phyloP scores from a whole-genome alignment of 2,797 vertebrate genomes.

The Zenarchopterus dispar region DNA sequence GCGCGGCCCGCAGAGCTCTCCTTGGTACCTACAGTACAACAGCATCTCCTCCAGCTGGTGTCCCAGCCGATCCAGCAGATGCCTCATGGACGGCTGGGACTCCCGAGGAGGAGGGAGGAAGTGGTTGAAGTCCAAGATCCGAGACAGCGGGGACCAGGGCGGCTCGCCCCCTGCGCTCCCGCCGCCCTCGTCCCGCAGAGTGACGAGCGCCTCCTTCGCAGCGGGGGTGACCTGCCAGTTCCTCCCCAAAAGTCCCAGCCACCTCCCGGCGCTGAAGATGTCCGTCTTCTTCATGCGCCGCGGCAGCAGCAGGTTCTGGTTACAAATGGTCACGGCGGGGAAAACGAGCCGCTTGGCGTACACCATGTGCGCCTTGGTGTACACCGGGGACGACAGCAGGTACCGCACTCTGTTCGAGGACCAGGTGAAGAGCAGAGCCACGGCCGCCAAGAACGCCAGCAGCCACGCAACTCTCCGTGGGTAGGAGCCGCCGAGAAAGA shows the following conservation, averaged over 20 bases:
- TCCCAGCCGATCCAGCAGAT: conserved; percentile 84
- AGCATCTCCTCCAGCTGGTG: conserved; percentile 89
- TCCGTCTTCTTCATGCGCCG: conserved; percentile 86
- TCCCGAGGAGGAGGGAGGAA: conserved; percentile 85
- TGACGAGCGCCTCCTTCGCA: conserved; percentile 75
- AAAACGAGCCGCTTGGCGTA: conserved; percentile 85
- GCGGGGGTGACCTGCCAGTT: conserved; percentile 81
- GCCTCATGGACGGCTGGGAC: conserved; percentile 81
- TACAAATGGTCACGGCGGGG: conserved; percentile 87
- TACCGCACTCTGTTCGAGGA: conserved; percentile 85
- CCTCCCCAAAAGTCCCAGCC: conserved; percentile 84
- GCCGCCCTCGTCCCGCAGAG: conserved; percentile 47
- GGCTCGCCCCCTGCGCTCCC: conserved; percentile 54
- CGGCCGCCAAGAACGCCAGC: conserved; percentile 78
- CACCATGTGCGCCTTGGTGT: conserved; percentile 86
- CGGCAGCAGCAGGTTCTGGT: conserved; percentile 85
- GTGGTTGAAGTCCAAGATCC: conserved; percentile 86
- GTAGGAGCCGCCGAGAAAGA: conserved; percentile 81
- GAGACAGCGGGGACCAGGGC: conserved; percentile 81
- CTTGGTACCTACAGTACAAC: conserved; percentile 85
- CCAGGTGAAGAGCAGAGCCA: conserved; percentile 85
- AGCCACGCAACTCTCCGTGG: conserved; percentile 84
- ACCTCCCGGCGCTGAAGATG: conserved; percentile 85
- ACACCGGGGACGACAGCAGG: conserved; percentile 84
- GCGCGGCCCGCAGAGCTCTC: conserved; percentile 84